Percentiles rank a stretch among this genome's conserved stretches.
phyloP scores from a whole-genome alignment of 2,113 vertebrate genomes.

The Eleginops maclovinus region DNA sequence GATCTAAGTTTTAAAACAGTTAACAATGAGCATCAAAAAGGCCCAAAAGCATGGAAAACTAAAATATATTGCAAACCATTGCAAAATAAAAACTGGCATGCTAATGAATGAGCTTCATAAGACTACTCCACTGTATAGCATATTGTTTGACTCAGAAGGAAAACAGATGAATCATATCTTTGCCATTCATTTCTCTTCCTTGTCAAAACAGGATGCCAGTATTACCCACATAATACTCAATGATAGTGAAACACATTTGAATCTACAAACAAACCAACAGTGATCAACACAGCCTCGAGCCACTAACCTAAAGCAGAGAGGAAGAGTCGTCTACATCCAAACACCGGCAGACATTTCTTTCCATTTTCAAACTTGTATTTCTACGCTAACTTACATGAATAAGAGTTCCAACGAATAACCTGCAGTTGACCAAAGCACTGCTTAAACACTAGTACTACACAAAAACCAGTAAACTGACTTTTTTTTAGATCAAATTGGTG shows the following conservation, averaged over 20 bases:
- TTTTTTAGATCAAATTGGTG: not conserved
- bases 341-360: not conserved
- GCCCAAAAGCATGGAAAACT: not conserved
- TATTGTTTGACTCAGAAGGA: too few relatives aligned
- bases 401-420: too few relatives aligned
- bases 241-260: not conserved
- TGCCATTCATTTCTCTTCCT: too few relatives aligned
- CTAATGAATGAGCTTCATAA: not conserved
- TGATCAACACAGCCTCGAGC: not conserved
- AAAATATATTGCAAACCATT: not conserved
- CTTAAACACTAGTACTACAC: too few relatives aligned
- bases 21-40: not conserved
- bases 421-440: too few relatives aligned
- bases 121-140: not conserved
- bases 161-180: not conserved
- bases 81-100: not conserved
- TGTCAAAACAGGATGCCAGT: too few relatives aligned
- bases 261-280: too few relatives aligned
- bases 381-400: too few relatives aligned
- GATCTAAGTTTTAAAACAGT: not conserved
- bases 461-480: too few relatives aligned
- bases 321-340: not conserved
- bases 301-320: not conserved
- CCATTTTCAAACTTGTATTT: not conserved
- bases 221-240: not conserved